phyloP scores from a whole-genome alignment of 1,140 invertebrate species.

The Zaprionus ornatus region DNA sequence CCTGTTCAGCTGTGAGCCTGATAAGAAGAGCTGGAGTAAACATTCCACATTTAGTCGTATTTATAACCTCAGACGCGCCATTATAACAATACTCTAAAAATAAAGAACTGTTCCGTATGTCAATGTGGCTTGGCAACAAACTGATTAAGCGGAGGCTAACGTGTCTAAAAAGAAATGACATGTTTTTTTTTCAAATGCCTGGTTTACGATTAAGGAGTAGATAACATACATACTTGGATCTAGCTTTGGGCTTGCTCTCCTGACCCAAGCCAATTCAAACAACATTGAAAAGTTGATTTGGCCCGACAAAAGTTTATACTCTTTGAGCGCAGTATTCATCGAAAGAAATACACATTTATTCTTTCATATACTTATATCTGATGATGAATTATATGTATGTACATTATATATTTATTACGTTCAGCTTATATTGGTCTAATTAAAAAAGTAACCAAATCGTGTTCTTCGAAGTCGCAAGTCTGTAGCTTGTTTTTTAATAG shows the following conservation, averaged over 20 bases:
- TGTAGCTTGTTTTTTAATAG: no score
- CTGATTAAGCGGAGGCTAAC: neutral
- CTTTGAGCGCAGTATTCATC: neutral
- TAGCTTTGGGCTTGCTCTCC: neutral
- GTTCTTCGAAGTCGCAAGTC: no score
- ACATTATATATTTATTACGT: neutral
- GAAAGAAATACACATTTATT: neutral
- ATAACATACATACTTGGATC: neutral
- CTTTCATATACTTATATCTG: neutral
- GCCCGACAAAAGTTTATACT: neutral
- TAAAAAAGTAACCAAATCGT: no score
- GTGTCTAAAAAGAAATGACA: neutral
- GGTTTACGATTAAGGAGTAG: neutral
- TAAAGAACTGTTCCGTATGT: constrained; percentile 26
- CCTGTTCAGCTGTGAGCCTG: constrained; percentile 31
- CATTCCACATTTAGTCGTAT: constrained; percentile 32
- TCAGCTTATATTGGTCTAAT: no score
- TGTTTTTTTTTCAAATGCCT: neutral
- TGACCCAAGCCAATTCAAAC: constrained; percentile 14
- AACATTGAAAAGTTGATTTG: neutral
- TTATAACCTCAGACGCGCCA: constrained; percentile 30
- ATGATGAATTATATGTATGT: neutral
- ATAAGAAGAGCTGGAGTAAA: constrained; percentile 46
- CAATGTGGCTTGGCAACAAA: constrained; percentile 10
- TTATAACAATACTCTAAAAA: constrained; percentile 24